Conservation (phyloP, 2,888 invertebrate genomes). For the Lithophane ornitopus region DNA sequence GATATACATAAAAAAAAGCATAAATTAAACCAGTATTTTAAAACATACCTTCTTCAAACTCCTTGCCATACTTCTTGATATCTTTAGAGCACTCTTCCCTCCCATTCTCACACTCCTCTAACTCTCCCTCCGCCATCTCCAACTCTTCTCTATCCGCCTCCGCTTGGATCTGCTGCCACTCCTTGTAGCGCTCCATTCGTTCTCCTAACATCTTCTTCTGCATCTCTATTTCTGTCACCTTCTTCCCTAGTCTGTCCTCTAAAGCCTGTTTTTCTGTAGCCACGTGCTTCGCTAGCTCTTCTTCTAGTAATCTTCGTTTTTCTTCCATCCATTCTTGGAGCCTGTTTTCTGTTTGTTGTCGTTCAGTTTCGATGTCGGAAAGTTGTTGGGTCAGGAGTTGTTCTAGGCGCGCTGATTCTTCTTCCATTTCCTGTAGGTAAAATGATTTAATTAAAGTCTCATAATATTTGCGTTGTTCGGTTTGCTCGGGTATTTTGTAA, state of each 20-base stretch:
- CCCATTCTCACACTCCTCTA: constrained; percentile 74
- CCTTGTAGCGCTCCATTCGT: constrained; percentile 68
- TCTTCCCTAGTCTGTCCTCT: constrained; percentile 71
- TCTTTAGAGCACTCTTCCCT: constrained; percentile 70
- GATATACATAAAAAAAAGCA: too few relatives aligned
- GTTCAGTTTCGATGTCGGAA: constrained; percentile 73
- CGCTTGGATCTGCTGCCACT: constrained; percentile 69
- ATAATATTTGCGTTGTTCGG: too few relatives aligned
- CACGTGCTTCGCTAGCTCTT: constrained; percentile 77
- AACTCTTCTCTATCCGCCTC: constrained; percentile 72
- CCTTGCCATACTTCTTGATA: constrained; percentile 77
- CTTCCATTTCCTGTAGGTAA: constrained; percentile 73
- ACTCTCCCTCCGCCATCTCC: constrained; percentile 74
- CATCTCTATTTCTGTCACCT: constrained; percentile 73
- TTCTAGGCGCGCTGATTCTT: constrained; percentile 69
- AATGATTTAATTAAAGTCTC: too few relatives aligned
- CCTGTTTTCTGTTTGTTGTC: constrained; percentile 68
- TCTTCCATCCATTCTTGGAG: constrained; percentile 75
- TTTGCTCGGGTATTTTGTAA: too few relatives aligned
- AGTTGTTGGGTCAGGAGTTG: constrained; percentile 71
- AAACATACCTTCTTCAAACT: constrained; percentile 82
- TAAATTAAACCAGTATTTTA: too few relatives aligned
- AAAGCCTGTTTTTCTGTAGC: constrained; percentile 69
- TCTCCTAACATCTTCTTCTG: constrained; percentile 71
- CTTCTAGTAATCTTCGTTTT: constrained; percentile 77